These are phyloP conservation scores for Aulostomus chinensis DNA, from an alignment of 2,797 vertebrate genomes.

Conservation along the genomic window DNA sequence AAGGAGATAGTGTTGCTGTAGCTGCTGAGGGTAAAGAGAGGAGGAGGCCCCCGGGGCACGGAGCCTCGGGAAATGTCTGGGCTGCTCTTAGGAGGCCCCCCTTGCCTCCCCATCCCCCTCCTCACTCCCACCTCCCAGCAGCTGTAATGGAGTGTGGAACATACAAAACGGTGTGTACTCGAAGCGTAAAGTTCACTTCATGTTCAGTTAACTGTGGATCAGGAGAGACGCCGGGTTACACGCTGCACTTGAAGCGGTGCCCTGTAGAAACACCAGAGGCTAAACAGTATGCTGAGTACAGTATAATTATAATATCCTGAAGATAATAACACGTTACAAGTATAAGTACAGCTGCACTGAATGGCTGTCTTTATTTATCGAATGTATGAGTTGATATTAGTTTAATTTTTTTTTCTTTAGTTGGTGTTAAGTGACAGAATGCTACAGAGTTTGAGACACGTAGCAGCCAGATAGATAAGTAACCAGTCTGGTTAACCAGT, in stretches of 20 bases:
- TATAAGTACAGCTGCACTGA: no score
- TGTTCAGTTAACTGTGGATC: conserved; percentile 63
- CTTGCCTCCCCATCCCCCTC: background rate
- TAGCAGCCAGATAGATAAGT: no score
- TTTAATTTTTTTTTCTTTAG: no score
- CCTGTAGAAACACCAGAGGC: no score
- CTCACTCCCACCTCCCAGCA: conserved; percentile 68
- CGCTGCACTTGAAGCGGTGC: background rate
- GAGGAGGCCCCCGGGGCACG: conserved; percentile 69
- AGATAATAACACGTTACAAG: background rate
- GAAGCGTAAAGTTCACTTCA: conserved; percentile 71
- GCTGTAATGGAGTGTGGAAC: conserved; percentile 80
- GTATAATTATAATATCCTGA: no score
- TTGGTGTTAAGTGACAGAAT: no score
- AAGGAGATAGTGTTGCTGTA: conserved; percentile 61
- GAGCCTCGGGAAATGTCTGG: conserved; percentile 79
- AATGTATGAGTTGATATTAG: no score
- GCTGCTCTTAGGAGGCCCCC: conserved; percentile 77
- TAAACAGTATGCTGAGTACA: no score
- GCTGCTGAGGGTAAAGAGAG: conserved; percentile 57
- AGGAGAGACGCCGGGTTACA: conserved; percentile 28
- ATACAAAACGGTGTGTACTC: conserved; percentile 72
- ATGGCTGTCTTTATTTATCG: no score
- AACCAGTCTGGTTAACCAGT: no score
- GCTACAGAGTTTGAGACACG: no score